Conservation (phyloP, 1,140 invertebrate species). For the Cataglyphis hispanica region DNA sequence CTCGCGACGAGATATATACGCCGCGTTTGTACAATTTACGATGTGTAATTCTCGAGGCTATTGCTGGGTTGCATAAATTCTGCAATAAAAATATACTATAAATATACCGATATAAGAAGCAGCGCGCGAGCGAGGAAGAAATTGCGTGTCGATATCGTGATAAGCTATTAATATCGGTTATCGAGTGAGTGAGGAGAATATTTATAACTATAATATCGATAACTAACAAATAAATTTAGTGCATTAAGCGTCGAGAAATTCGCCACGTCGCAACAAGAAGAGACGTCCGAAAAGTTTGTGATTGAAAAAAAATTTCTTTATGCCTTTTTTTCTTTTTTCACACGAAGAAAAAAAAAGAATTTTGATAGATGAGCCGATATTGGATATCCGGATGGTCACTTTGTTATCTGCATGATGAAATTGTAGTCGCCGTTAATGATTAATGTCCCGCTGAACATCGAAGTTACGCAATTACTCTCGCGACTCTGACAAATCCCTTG, state of each 20-base stretch:
- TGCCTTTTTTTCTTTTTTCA: neutral
- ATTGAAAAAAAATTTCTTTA: constrained; percentile 54
- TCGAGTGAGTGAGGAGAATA: constrained; percentile 20
- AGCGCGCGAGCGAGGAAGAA: neutral
- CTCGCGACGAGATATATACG: constrained; percentile 47
- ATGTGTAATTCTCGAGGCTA: constrained; percentile 37
- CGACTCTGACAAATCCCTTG: constrained; percentile 52
- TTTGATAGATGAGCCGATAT: neutral
- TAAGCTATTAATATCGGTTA: constrained; percentile 49
- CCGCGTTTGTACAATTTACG: constrained; percentile 57
- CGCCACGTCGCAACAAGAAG: neutral
- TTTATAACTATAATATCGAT: constrained; percentile 25
- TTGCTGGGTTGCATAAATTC: constrained; percentile 44
- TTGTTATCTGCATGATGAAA: constrained; percentile 60
- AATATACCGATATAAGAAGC: constrained; percentile 40
- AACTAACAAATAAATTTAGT: constrained; percentile 37
- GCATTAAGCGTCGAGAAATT: neutral
- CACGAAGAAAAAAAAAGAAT: constrained; percentile 9
- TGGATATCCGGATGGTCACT: constrained; percentile 43
- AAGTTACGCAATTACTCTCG: constrained; percentile 68
- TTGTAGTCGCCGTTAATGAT: constrained; percentile 48
- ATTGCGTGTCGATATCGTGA: constrained; percentile 39
- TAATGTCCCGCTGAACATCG: constrained; percentile 61
- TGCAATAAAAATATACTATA: constrained; percentile 70
- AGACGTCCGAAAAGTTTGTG: constrained; percentile 19